Evolutionary conservation across 2,888 invertebrate genomes (phyloP).

Genomic region (Tenthredo livida): DNA sequence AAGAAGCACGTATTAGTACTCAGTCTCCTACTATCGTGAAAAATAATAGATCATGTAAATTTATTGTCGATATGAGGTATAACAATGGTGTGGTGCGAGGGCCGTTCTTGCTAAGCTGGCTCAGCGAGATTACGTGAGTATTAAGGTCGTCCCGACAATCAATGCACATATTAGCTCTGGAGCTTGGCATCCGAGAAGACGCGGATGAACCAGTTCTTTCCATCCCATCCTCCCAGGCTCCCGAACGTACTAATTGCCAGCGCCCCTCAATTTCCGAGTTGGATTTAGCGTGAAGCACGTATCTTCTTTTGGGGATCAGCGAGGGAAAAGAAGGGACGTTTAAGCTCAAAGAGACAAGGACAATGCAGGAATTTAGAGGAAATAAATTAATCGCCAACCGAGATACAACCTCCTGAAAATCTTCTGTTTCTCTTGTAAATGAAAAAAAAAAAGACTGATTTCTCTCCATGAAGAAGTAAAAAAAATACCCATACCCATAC

Average conservation of each 20-base stretch:
- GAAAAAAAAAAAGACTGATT: not conserved
- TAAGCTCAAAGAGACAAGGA: conserved; percentile 12
- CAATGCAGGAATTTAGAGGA: not conserved
- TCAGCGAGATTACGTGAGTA: conserved; percentile 53
- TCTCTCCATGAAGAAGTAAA: not conserved
- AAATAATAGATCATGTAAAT: conserved; percentile 33
- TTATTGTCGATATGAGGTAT: conserved; percentile 18
- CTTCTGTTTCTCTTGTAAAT: not conserved
- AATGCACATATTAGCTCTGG: conserved; percentile 54
- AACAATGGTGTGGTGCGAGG: conserved; percentile 52
- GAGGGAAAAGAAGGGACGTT: not conserved
- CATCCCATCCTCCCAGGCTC: conserved; percentile 4
- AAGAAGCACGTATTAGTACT: not conserved
- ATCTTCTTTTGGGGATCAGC: conserved; percentile 44
- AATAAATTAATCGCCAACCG: not conserved
- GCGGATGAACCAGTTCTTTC: conserved; percentile 49
- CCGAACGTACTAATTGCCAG: conserved; percentile 48
- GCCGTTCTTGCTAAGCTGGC: conserved; percentile 53
- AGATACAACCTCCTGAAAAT: not conserved
- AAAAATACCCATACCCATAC: not conserved
- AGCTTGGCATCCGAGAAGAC: conserved; percentile 47
- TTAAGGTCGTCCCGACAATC: conserved; percentile 53
- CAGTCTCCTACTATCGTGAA: conserved; percentile 3
- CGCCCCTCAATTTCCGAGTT: conserved; percentile 46
- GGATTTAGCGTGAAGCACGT: conserved; percentile 46